Percentiles rank a stretch among this genome's conserved stretches.
Conservation (phyloP, 2,797 vertebrate species). For the Pangasius macronema region DNA sequence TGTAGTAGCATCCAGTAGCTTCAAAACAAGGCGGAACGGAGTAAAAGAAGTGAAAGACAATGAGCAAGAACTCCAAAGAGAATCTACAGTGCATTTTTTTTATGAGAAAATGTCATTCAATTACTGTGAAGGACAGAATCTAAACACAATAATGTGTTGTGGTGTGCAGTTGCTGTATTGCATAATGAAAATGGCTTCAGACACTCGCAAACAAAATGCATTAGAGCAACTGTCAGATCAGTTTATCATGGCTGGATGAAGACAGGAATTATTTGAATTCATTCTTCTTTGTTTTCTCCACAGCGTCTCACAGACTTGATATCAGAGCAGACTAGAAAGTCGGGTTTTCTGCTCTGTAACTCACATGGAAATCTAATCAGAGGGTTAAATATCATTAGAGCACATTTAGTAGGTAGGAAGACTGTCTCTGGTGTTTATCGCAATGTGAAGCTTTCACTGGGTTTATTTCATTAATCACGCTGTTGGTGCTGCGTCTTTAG, state of each 20-base stretch:
- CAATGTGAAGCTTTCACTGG: not conserved
- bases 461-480: not conserved
- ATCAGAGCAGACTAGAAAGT: not conserved
- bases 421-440: conserved; percentile 1
- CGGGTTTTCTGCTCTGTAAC: not conserved
- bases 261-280: not conserved
- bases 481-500: not conserved
- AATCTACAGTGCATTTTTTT: not conserved
- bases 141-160: not conserved
- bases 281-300: not conserved
- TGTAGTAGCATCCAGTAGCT: not conserved
- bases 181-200: not conserved
- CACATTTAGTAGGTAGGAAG: not conserved
- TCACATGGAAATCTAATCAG: not conserved
- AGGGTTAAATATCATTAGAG: not conserved
- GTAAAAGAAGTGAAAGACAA: not conserved
- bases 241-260: not conserved
- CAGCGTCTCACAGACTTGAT: not conserved
- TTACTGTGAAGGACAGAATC: not conserved
- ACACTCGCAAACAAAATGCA: not conserved
- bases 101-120: not conserved
- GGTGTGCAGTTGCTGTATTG: not conserved
- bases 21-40: not conserved
- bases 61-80: not conserved
- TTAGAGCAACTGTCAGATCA: not conserved